Base-by-base conservation (phyloP, 1,140 invertebrate genomes). In the Steinernema feltiae region DNA sequence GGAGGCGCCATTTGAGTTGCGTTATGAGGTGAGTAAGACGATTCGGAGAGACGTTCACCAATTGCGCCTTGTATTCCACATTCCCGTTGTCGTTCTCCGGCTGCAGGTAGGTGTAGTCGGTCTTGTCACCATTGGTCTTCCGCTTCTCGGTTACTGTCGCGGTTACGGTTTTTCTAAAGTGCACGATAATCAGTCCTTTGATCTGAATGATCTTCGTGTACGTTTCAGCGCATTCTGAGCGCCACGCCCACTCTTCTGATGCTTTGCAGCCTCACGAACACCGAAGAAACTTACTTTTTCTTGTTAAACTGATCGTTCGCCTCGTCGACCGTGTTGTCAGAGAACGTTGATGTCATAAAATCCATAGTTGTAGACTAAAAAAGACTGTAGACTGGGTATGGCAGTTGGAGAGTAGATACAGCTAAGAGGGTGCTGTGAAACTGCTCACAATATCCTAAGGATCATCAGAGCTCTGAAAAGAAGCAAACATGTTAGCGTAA, bases 1-100 rank as follows among this genome's bases (percentile, higher is more conserved):
- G 80, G 12, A 89, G 81, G 7, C 89, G 80, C 88, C 88, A 89
- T 85, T 89, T 89, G 86, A 89, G 88, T 81, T 89, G 89, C 3
- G 89, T 89, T 18, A 88, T 87, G 53, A 89, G 81, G 79, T 89
- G 89, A 74, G 89, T 87, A 75, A 89, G 80, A 48, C 89, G 84
- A 71, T 82, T 82, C 2, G 82, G 81, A n/a, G 85, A 85, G 17
- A 87, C 87, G 76, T 88, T 87, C 1, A 88, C 86, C 32, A 89
- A 78, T 73, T 87, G 88, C 21, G 87, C 75, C 88, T 84, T 84
- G 53, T 84, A 84, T 71, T 83, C 82, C 21, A 84, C 81, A 74
- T 84, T 84, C 18, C 83, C 82, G 12, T 76, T 46, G 35, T 84
- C 82, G n/a, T 63, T 75, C 35, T 84, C 82, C 0, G 82, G 82